phyloP scores from a whole-genome alignment of 2,888 invertebrate genomes.

The Toxonevra muliebris region DNA sequence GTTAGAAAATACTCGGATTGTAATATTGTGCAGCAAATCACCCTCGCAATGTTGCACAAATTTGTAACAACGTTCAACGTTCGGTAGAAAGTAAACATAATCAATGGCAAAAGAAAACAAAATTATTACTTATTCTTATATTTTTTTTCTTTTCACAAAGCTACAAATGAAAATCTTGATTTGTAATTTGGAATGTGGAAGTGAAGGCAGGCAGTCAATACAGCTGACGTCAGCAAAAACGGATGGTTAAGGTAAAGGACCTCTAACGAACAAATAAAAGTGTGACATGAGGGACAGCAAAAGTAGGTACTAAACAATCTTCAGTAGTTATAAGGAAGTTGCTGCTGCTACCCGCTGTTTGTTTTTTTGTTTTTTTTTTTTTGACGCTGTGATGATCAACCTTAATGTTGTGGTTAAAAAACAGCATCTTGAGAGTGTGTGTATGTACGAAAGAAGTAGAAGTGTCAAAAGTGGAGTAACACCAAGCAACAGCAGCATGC shows the following conservation, averaged over 20 bases:
- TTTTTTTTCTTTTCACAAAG: too few relatives aligned
- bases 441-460: slow-evolving; percentile 4
- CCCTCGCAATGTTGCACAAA: too few relatives aligned
- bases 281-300: slow-evolving; percentile 9
- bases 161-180: too few relatives aligned
- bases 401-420: slow-evolving; percentile 27
- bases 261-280: slow-evolving; percentile 10
- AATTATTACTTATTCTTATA: too few relatives aligned
- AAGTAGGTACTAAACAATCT: neutral
- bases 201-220: too few relatives aligned
- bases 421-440: neutral
- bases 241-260: slow-evolving; percentile 26
- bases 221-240: too few relatives aligned
- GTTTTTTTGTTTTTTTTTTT: neutral
- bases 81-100: too few relatives aligned
- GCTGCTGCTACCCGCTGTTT: slow-evolving; percentile 5
- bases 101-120: too few relatives aligned
- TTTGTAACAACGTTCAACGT: too few relatives aligned
- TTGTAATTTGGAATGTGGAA: too few relatives aligned
- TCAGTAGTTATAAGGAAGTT: neutral
- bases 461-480: slow-evolving; percentile 28
- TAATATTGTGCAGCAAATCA: too few relatives aligned
- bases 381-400: neutral
- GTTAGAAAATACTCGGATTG: too few relatives aligned
- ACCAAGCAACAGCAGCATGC: neutral